Base-by-base conservation (phyloP, 2,113 vertebrate species). In the Blennius ocellaris region DNA sequence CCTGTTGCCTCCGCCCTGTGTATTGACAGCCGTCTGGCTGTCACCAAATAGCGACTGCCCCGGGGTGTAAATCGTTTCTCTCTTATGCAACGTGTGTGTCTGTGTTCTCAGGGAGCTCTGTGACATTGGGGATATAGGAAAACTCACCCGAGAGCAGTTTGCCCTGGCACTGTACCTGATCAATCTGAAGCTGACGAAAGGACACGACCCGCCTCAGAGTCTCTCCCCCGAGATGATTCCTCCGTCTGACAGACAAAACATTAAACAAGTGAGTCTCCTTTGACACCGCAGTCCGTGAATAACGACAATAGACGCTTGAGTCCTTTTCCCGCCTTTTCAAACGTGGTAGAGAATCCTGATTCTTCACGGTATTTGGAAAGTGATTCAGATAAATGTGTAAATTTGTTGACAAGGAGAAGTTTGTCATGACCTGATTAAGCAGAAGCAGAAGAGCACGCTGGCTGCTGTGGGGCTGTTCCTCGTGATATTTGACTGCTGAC, bases 121-220 rank as follows among this genome's bases (percentile, higher is more conserved):
- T 93, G 98, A 99, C 88, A 97, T 96, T 76, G 96, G 96, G 81
- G 94, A 96, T 89, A 94, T 96, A 0, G 97, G 98, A 44, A 99
- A 98, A 84, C 95, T 99, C 86, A 96, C 95, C 80, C 94, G 96
- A 82, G 98, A 99, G 44, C 98, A 99, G 85, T 99, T 99, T 94
- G 96, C 97, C 6, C 91, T 99, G 92, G 97, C 98, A 11, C 96
- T 99, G 72, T 92, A 99, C 92, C 94, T 99, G 76, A 99, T 99
- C 89, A 98, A 96, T 90, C 96, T 97, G 88, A 99, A 97, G 88
- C 85, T 99, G 82, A 92, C 89, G 11, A 98, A 96, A 86, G 97
- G 97, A 66, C 85, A 94, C 64, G 97, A 99, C 59, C 98, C 97
- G 66, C 98, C 98, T 61, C 97, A 96, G 69, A 90, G 70, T 68